These are phyloP conservation scores for Peromyscus eremicus DNA, from an alignment of 2,797 vertebrate species.

Conservation along the genomic window DNA sequence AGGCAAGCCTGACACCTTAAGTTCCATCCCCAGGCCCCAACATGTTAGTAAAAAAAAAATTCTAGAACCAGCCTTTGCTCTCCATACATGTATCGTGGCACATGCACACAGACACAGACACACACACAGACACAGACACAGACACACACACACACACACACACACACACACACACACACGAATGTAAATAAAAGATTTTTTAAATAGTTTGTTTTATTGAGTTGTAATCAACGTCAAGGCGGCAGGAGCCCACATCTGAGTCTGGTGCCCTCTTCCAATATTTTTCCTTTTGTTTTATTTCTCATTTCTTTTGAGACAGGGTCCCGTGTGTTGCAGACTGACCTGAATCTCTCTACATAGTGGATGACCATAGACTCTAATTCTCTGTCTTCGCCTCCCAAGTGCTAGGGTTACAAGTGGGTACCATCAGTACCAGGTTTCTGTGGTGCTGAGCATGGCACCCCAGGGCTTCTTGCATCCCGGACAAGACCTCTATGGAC, in stretches of 20 bases:
- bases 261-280: constrained; percentile 67
- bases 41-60: background rate
- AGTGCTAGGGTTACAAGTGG: background rate
- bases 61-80: background rate
- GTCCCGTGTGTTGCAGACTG: background rate
- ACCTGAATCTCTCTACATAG: background rate
- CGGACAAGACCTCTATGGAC: background rate
- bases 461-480: background rate
- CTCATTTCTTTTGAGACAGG: background rate
- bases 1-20: background rate
- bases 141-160: background rate
- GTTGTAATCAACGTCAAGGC: constrained; percentile 78
- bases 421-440: background rate
- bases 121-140: background rate
- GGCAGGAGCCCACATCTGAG: constrained; percentile 70
- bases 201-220: constrained; percentile 15
- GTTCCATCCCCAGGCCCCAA: background rate
- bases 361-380: background rate
- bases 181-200: background rate
- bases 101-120: background rate
- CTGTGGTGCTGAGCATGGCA: background rate
- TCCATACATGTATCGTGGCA: no score
- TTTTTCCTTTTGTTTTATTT: constrained; percentile 38
- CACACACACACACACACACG: background rate
- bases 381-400: background rate